Evolutionary conservation across 1,140 invertebrate genomes (phyloP).

Genomic region (Pachypsylla venusta): DNA sequence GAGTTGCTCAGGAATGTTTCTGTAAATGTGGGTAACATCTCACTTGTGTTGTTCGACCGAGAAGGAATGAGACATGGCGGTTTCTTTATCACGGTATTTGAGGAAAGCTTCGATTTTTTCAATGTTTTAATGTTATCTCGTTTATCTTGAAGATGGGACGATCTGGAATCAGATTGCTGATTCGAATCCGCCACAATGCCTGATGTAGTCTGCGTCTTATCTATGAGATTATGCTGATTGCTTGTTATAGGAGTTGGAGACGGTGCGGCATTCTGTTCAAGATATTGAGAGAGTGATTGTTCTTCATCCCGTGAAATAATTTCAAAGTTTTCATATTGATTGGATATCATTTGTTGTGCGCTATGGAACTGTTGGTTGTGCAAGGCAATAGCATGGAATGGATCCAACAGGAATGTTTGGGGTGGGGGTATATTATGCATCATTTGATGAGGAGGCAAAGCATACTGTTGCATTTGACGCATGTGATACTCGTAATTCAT

Average conservation of each 20-base stretch:
- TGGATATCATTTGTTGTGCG: neutral
- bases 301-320: neutral
- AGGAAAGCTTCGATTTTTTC: no score
- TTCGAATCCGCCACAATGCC: no score
- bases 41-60: no score
- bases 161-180: no score
- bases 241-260: neutral
- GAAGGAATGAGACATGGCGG: neutral
- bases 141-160: no score
- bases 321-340: constrained; percentile 9
- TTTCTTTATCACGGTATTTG: neutral
- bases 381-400: neutral
- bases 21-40: neutral
- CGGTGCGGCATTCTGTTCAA: neutral
- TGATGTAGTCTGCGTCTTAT: no score
- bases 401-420: constrained; percentile 3
- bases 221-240: no score
- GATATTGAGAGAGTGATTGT: neutral
- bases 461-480: neutral
- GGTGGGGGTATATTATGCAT: neutral
- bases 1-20: constrained; percentile 4
- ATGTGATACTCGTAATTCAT: neutral
- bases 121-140: no score
- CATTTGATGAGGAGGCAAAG: neutral
- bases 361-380: constrained; percentile 3